These are phyloP conservation scores for Spondyliosoma cantharus DNA, from an alignment of 2,797 vertebrate genomes.

Conservation along the genomic window DNA sequence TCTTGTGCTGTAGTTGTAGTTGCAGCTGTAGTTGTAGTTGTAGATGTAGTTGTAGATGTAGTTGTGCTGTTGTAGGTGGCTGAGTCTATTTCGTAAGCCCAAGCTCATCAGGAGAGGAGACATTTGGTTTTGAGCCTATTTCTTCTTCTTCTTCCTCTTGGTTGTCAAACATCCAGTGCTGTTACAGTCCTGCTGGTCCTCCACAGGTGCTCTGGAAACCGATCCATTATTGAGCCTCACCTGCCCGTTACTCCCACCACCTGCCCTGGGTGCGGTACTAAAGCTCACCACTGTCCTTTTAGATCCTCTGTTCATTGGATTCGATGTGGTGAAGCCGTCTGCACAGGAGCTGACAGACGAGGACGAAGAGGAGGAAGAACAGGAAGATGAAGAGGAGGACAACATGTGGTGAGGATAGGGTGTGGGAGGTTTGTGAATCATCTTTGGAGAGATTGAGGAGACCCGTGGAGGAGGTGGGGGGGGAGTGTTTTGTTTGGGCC, in stretches of 20 bases:
- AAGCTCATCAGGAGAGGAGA: conserved; percentile 17
- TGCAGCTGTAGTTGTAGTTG: too few relatives aligned
- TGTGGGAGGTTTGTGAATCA: conserved; percentile 33
- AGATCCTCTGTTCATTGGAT: conserved; percentile 15
- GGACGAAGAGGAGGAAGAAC: conserved; percentile 65
- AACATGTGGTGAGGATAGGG: conserved; percentile 21
- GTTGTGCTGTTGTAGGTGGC: too few relatives aligned
- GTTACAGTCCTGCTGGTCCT: conserved; percentile 46
- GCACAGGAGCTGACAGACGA: conserved; percentile 43
- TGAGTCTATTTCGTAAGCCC: neutral
- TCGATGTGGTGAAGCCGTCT: conserved; percentile 13
- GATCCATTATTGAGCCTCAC: conserved; percentile 60
- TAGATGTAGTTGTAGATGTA: too few relatives aligned
- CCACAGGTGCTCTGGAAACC: conserved; percentile 7
- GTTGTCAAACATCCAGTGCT: conserved; percentile 68
- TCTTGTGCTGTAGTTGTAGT: too few relatives aligned
- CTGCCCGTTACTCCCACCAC: conserved; percentile 24
- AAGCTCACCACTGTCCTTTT: conserved; percentile 5
- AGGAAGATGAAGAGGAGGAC: conserved; percentile 40
- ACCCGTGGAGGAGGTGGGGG: conserved; percentile 49
- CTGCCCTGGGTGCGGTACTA: neutral
- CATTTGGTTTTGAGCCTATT: conserved; percentile 37
- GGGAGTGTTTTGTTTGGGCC: neutral
- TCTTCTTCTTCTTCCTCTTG: conserved; percentile 76
- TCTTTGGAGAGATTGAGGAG: conserved; percentile 58